Percentiles rank a stretch among this genome's conserved stretches.
Conservation (phyloP, 1,140 invertebrate genomes). For the Drosophila insularis region DNA sequence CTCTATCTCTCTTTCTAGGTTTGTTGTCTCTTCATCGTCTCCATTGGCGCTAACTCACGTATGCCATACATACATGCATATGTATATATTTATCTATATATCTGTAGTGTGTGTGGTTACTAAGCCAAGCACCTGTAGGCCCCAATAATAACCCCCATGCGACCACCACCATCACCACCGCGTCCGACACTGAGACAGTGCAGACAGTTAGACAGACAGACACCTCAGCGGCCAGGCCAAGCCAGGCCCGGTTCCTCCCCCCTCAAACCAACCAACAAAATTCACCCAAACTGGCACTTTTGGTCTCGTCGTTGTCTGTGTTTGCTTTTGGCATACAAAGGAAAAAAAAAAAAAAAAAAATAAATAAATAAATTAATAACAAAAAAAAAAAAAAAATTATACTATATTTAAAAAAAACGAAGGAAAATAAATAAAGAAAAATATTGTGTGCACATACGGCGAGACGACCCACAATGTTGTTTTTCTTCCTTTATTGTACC, state of each 20-base stretch:
- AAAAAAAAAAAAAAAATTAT: slow-evolving; percentile 34
- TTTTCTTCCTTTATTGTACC: slow-evolving; percentile 3
- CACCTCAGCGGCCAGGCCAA: not conserved
- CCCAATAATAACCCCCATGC: not conserved
- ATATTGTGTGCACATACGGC: slow-evolving; percentile 47
- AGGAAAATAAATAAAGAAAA: slow-evolving; percentile 21
- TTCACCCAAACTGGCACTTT: slow-evolving; percentile 71
- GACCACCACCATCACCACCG: not conserved
- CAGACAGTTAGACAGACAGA: not conserved
- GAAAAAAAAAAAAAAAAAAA: slow-evolving; percentile 44
- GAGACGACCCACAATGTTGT: slow-evolving; percentile 31
- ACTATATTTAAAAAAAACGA: slow-evolving; percentile 34
- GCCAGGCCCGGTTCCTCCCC: not conserved
- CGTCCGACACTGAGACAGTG: not conserved
- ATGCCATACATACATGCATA: not conserved
- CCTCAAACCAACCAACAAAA: slow-evolving; percentile 33
- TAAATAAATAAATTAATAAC: slow-evolving; percentile 39
- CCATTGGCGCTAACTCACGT: slow-evolving; percentile 12
- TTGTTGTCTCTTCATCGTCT: not conserved
- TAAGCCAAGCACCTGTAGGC: slow-evolving; percentile 8
- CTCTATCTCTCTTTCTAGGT: not conserved
- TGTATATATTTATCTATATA: not conserved
- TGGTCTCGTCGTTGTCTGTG: slow-evolving; percentile 64
- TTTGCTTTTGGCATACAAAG: slow-evolving; percentile 71
- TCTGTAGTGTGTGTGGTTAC: slow-evolving; percentile 1